Percentiles rank a stretch among this genome's conserved stretches.
Conservation (phyloP, 2,888 invertebrate genomes). For the Pterobdella sp. region DNA sequence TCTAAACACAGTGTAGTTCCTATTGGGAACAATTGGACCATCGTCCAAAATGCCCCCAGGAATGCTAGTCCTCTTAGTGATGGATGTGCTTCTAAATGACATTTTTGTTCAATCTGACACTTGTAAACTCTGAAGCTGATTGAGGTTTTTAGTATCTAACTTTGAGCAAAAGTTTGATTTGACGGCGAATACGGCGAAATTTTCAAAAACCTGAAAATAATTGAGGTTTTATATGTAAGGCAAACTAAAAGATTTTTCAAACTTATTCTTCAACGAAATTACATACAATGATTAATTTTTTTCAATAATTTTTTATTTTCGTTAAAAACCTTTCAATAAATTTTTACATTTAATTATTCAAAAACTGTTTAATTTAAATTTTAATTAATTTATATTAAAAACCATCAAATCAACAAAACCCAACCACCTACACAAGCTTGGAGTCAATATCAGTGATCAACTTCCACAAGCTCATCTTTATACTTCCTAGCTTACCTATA, state of each 20-base stretch:
- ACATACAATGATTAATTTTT: no score
- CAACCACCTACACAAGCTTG: conserved; percentile 9
- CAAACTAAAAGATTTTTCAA: background rate
- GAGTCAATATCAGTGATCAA: background rate
- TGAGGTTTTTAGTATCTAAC: background rate
- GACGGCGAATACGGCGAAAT: conserved; percentile 4
- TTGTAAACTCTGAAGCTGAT: background rate
- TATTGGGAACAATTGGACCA: conserved; percentile 21
- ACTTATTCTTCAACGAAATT: no score
- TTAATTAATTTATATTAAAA: background rate
- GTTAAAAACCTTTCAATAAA: no score
- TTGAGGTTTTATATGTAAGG: background rate
- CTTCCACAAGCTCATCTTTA: background rate
- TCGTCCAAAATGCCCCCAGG: conserved; percentile 21
- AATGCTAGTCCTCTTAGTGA: background rate
- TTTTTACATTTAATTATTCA: no score
- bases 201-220: background rate
- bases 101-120: background rate
- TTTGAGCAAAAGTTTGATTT: background rate
- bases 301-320: no score
- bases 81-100: background rate
- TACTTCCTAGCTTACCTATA: conserved; percentile 1
- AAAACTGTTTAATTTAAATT: background rate
- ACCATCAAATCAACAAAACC: background rate
- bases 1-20: conserved; percentile 27